A percentile compares a stretch with the other conserved stretches of the same genome.
These are phyloP conservation scores for Drosophila persimilis DNA, from an alignment of 1,140 invertebrate species.

Conservation along the genomic window DNA sequence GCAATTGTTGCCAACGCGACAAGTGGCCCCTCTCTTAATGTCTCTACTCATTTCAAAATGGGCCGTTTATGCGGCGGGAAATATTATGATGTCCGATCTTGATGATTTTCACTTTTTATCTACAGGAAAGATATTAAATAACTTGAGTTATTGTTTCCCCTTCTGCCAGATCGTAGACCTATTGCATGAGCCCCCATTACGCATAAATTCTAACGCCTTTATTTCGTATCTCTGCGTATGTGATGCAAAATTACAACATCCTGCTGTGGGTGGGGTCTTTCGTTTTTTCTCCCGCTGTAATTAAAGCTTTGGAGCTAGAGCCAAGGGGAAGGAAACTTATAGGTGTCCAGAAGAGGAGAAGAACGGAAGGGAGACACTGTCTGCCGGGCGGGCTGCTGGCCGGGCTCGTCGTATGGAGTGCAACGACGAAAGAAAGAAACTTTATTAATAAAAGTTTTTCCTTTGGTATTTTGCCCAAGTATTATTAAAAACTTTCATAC, in stretches of 20 bases:
- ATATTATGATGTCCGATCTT: not conserved
- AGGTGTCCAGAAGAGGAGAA: slow-evolving; percentile 17
- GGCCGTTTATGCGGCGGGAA: slow-evolving; percentile 12
- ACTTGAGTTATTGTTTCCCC: not conserved
- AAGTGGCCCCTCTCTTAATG: slow-evolving; percentile 40
- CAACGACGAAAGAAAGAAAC: slow-evolving; percentile 68
- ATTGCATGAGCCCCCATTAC: not conserved
- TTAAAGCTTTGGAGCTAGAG: slow-evolving; percentile 63
- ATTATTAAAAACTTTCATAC: slow-evolving; percentile 80
- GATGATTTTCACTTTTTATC: too few species aligned
- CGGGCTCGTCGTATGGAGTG: slow-evolving; percentile 2
- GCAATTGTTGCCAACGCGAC: slow-evolving; percentile 66
- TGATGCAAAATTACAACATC: slow-evolving; percentile 6
- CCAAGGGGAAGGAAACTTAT: slow-evolving; percentile 49
- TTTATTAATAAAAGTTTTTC: slow-evolving; percentile 81
- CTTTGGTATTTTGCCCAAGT: slow-evolving; percentile 77
- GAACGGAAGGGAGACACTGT: slow-evolving; percentile 7
- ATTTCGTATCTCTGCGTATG: slow-evolving; percentile 6
- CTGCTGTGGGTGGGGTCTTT: slow-evolving; percentile 1
- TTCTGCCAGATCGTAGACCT: too few species aligned
- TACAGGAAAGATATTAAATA: not conserved
- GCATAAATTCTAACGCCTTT: slow-evolving; percentile 1
- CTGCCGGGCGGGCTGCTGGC: not conserved
- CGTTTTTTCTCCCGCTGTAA: slow-evolving; percentile 48
- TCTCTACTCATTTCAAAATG: not conserved